These are phyloP conservation scores for Apeltes quadracus DNA, from an alignment of 2,113 vertebrate genomes.

Conservation along the genomic window DNA sequence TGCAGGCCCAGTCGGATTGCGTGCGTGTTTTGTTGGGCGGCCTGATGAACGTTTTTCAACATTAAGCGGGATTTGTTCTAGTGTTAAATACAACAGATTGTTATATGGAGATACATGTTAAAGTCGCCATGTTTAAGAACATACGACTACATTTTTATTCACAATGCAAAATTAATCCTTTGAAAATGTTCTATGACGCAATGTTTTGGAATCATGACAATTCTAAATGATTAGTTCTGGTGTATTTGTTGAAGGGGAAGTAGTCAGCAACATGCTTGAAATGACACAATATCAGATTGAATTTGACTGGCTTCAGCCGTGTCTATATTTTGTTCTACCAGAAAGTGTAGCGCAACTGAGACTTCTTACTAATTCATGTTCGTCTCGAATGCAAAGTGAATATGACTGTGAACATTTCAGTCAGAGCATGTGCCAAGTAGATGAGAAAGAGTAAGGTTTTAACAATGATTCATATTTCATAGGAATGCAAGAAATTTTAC, in stretches of 20 bases:
- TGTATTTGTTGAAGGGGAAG: constrained; percentile 42
- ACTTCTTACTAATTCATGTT: constrained; percentile 74
- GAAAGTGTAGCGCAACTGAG: constrained; percentile 44
- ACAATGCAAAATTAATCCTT: constrained; percentile 34
- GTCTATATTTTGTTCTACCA: constrained; percentile 66
- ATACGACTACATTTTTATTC: constrained; percentile 9
- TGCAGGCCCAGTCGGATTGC: constrained; percentile 12
- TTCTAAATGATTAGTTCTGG: constrained; percentile 48
- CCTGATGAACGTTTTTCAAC: constrained; percentile 6
- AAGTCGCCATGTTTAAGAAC: constrained; percentile 11
- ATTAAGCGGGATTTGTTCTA: constrained; percentile 13
- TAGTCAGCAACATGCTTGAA: constrained; percentile 28
- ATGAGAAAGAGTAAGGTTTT: constrained; percentile 2
- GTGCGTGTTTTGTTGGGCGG: not conserved
- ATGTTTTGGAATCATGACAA: constrained; percentile 46
- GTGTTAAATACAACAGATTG: constrained; percentile 15
- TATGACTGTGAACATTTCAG: constrained; percentile 60
- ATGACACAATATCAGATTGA: constrained; percentile 49
- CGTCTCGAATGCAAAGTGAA: constrained; percentile 68
- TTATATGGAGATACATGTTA: constrained; percentile 2
- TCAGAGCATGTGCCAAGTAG: constrained; percentile 24
- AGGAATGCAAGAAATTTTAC: no score
- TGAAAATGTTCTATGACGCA: constrained; percentile 46
- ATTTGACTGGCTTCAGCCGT: constrained; percentile 58
- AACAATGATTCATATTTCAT: not conserved